Evolutionary conservation across 2,113 vertebrate species (phyloP), one percentile per base, ranked within the genome.

Genomic region (Struthio camelus): DNA sequence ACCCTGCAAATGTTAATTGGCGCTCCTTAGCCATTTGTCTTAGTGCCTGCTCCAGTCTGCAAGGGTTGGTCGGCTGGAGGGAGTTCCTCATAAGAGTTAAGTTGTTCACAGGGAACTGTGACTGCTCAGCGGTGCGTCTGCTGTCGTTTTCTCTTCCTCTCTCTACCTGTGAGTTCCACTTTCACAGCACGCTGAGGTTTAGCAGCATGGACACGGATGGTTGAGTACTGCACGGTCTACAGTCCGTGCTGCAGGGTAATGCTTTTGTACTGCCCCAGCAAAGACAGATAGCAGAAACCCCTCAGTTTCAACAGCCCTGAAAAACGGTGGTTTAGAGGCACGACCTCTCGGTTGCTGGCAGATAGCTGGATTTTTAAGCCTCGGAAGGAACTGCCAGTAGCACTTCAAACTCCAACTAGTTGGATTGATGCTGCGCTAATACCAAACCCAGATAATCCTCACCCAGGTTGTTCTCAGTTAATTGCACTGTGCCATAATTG

Each of bases 191-290:
- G 0, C 44, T 22, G 77, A 83, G 89, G n/a, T 91, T 83, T 30
- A 20, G 42, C 87, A 50, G 82, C 23, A 0, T 2, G 64, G 40
- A 22, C 46, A 8, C 22, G 93, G 53, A 65, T 42, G 82, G 17
- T 32, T 65, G 65, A 72, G n/a, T 53, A 5, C n/a, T 14, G 38
- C 28, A 2, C 6, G 36, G 48, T 59, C 70, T 5, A 10, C 65
- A 20, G 10, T 13, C 30, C 0, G 0, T 7, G 58, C 2, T 51
- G 72, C 53, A 30, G 72, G 65, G 7, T 4, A 4, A 18, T 8
- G 20, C 67, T 87, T 42, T 7, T 11, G 11, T 66, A 51, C 28
- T 34, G 25, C 40, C 40, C 23, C n/a, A 42, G 32, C 4, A 0
- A 71, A 53, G 53, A 10, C 0, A 0, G 23, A 15, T 8, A 25